phyloP scores from a whole-genome alignment of 2,113 vertebrate species.

The Rhabdomys dilectus region DNA sequence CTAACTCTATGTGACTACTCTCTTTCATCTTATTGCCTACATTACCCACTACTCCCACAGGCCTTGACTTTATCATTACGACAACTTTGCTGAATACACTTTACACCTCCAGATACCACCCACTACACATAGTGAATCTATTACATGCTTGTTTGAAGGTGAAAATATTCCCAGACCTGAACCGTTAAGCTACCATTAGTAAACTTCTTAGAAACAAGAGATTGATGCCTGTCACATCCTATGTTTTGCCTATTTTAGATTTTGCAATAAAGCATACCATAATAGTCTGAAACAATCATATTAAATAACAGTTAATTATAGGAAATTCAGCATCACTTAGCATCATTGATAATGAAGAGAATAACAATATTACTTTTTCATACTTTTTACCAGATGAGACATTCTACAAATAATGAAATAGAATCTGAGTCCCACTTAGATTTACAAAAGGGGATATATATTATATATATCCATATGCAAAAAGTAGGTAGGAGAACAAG shows the following conservation, averaged over 20 bases:
- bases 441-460: slow-evolving; percentile 30
- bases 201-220: slow-evolving; percentile 22
- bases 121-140: background rate
- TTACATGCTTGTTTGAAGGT: background rate
- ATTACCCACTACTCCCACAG: background rate
- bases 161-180: slow-evolving; percentile 2
- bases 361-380: slow-evolving; percentile 40
- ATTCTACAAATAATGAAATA: slow-evolving; percentile 32
- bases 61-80: background rate
- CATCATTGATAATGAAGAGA: slow-evolving; percentile 56
- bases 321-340: slow-evolving; percentile 54
- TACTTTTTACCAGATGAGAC: slow-evolving; percentile 47
- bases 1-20: no score
- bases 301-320: slow-evolving; percentile 69
- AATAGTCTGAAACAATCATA: slow-evolving; percentile 60
- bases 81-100: background rate
- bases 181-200: background rate
- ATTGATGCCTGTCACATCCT: slow-evolving; percentile 51
- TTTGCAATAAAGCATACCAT: slow-evolving; percentile 30
- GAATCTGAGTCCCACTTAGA: background rate
- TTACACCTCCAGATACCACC: background rate
- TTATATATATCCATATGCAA: background rate
- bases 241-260: slow-evolving; percentile 33
- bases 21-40: background rate
- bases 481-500: slow-evolving; percentile 15